These are phyloP conservation scores for Microchirus variegatus DNA, from an alignment of 2,797 vertebrate species.

Conservation along the genomic window DNA sequence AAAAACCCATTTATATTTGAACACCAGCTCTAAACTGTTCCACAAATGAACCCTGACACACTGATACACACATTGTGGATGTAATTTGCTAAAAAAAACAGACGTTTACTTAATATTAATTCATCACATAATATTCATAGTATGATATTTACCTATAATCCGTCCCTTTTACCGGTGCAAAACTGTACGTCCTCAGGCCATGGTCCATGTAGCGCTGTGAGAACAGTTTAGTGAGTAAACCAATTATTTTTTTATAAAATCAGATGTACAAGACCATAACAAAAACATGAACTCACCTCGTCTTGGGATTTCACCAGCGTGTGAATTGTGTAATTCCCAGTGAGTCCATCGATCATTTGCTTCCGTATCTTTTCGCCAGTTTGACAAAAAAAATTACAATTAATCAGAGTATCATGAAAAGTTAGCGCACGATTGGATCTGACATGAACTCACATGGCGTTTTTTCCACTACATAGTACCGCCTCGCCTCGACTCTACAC, in stretches of 20 bases:
- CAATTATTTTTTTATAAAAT: background rate
- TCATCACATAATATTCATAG: too few relatives aligned
- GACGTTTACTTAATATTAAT: too few relatives aligned
- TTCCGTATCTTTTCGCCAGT: conserved; percentile 86
- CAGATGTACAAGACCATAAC: background rate
- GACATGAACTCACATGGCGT: background rate
- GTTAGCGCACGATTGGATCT: background rate
- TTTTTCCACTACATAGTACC: too few relatives aligned
- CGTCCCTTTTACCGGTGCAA: conserved; percentile 87
- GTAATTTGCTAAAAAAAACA: too few relatives aligned
- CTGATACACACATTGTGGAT: too few relatives aligned
- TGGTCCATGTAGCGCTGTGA: conserved; percentile 92
- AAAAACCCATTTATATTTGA: too few relatives aligned
- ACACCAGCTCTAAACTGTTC: too few relatives aligned
- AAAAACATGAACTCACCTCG: conserved; percentile 85
- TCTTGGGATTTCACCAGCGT: conserved; percentile 95
- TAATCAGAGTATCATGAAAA: background rate
- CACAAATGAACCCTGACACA: too few relatives aligned
- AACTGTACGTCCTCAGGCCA: conserved; percentile 89
- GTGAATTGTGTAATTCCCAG: conserved; percentile 82
- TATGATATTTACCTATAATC: conserved; percentile 90
- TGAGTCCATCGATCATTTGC: conserved; percentile 90
- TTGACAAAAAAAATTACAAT: background rate
- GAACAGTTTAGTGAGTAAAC: conserved; percentile 34
- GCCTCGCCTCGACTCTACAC: too few relatives aligned